Conservation (phyloP, 2,888 invertebrate genomes). For the Thereva nobilitata region DNA sequence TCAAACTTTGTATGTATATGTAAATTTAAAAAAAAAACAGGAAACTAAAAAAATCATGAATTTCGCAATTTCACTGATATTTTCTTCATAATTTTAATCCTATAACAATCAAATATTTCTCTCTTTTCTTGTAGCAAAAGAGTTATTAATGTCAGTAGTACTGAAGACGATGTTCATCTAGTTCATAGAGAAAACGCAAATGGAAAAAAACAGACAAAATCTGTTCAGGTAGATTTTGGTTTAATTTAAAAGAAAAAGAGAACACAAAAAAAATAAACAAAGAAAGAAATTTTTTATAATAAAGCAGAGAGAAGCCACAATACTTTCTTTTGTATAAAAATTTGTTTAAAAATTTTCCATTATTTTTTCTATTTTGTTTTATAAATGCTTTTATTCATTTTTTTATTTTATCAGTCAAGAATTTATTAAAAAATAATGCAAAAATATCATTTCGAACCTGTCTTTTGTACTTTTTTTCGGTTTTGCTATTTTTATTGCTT, state of each 20-base stretch:
- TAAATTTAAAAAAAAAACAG: no score
- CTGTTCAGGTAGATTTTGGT: slow-evolving; percentile 67
- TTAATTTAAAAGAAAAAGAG: slow-evolving; percentile 35
- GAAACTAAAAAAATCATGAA: no score
- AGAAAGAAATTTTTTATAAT: slow-evolving; percentile 36
- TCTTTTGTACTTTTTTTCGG: slow-evolving; percentile 25
- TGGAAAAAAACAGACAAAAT: slow-evolving; percentile 71
- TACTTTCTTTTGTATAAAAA: no score
- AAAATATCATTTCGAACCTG: slow-evolving; percentile 4
- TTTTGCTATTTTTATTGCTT: slow-evolving; percentile 2
- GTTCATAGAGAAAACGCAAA: slow-evolving; percentile 73
- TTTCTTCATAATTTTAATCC: slow-evolving; percentile 11
- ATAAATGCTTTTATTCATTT: no score
- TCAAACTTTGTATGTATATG: no score
- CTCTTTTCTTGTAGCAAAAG: slow-evolving; percentile 67
- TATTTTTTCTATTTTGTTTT: no score
- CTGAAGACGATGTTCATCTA: slow-evolving; percentile 75
- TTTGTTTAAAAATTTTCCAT: no score
- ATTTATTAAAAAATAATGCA: no score
- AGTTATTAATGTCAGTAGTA: slow-evolving; percentile 74
- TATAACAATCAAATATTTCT: slow-evolving; percentile 28
- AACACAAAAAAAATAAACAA: slow-evolving; percentile 15
- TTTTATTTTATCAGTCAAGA: no score
- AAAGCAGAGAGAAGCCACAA: no score
- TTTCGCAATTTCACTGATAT: no score